Percentiles rank a stretch among this genome's conserved stretches.
These are phyloP conservation scores for Chlorodrepanis virens DNA, from an alignment of 2,113 vertebrate genomes.

Conservation along the genomic window DNA sequence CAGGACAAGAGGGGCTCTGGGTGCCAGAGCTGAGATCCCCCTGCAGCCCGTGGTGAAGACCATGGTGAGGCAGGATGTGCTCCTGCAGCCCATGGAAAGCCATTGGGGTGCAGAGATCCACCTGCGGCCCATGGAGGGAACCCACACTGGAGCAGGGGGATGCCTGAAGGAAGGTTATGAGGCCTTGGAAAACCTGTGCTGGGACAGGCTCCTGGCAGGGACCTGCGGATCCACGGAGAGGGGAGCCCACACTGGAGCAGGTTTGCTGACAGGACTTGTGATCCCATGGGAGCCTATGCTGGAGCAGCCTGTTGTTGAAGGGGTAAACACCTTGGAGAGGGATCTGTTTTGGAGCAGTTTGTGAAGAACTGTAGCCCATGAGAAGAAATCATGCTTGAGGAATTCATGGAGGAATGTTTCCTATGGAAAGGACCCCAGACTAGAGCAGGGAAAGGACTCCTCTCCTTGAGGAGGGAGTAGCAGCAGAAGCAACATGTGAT, in stretches of 20 bases:
- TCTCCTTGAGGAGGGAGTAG: neutral
- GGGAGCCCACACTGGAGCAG: neutral
- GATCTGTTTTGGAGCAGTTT: neutral
- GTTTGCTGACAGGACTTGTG: neutral
- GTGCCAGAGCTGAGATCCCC: neutral
- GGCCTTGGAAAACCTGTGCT: accelerated
- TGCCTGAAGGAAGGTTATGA: neutral
- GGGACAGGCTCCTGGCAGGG: neutral
- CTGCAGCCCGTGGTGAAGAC: neutral
- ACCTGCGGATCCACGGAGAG: neutral
- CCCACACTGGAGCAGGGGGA: neutral
- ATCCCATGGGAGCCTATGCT: accelerated
- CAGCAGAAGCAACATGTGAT: neutral
- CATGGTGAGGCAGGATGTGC: neutral
- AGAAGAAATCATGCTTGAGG: neutral
- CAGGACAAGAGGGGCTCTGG: neutral
- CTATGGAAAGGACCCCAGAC: neutral
- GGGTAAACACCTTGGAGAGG: neutral
- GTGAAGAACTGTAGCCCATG: neutral
- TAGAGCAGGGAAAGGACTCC: neutral
- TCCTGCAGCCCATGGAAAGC: neutral
- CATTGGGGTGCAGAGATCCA: neutral
- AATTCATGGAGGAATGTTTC: neutral
- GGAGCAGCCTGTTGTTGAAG: neutral
- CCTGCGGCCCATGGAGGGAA: neutral